Evolutionary conservation across 2,113 vertebrate genomes (phyloP).

Genomic region (Tragelaphus imberbis): DNA sequence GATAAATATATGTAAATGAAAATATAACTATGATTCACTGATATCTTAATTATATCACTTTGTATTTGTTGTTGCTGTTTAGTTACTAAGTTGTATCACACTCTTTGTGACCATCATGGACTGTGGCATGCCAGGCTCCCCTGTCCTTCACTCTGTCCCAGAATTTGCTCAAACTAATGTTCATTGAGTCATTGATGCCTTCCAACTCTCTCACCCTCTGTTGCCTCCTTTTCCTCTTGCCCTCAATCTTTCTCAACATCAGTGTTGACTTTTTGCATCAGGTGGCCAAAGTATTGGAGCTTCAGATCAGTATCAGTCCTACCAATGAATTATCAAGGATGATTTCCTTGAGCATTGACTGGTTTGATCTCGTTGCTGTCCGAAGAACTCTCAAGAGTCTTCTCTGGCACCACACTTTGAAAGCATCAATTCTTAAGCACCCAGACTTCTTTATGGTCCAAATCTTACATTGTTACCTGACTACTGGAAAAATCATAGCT

Average conservation of each 20-base stretch:
- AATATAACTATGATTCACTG: neutral
- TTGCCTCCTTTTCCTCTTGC: neutral
- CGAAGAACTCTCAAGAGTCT: neutral
- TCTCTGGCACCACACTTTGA: neutral
- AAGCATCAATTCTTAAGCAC: neutral
- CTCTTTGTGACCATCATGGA: neutral
- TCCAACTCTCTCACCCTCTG: neutral
- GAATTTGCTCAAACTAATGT: neutral
- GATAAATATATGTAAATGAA: neutral
- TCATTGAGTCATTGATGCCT: neutral
- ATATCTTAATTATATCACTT: neutral
- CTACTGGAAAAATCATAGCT: neutral
- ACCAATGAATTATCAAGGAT: neutral
- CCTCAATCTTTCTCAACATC: neutral
- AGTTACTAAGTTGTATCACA: neutral
- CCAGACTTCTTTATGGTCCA: neutral
- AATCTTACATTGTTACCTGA: neutral
- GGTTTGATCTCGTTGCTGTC: neutral
- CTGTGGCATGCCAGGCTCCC: neutral
- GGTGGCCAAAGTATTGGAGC: neutral
- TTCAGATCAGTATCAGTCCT: neutral
- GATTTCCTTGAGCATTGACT: neutral
- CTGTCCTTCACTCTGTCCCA: neutral
- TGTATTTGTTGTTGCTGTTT: neutral
- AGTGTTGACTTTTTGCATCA: neutral